Evolutionary conservation across 1,140 invertebrate genomes (phyloP), one percentile per base, ranked within the genome.

Genomic region (Contarinia nasturtii): DNA sequence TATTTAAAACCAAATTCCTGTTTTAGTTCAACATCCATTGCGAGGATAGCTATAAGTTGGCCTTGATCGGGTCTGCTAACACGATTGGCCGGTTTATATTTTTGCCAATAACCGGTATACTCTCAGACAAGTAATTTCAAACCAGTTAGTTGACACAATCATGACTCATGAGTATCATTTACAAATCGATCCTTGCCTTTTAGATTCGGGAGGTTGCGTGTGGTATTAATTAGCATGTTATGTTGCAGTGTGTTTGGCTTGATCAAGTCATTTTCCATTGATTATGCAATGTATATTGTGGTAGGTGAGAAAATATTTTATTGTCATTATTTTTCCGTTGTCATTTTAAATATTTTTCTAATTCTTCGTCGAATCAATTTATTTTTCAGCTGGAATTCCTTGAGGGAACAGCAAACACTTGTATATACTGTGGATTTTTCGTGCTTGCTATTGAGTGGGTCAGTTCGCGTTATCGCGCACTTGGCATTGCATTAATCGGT

Each of bases 381-480:
- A 27, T 5, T 27, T 5, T 27, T 5, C 27, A 27, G 27, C 3
- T 27, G 27, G 27, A 27, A 27, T 27, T 27, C 10, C 10, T 27
- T 10, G 27, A 27, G 27, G 27, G 4, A 27, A 5, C 27, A 27
- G 27, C 27, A 5, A 10, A 10, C 10, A 27, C 27, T 10, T 27
- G 27, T 27, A 27, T 10, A 3, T 27, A 5, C 10, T 5, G 27
- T 27, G 27, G 27, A 7, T 72, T 69, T 44, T 77, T 75, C 57
- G 63, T 73, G 48, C 59, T 73, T 21, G 84, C 79, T 22, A 73
- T 88, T 58, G 86, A 90, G 58, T 67, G 84, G 50, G 79, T 86
- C 0, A 79, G 79, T 1, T 76, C 80, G 3, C 72, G 74, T 50
- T 75, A 79, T 46, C 67, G 86, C 51, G 80, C 83, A 1, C 66